Conservation (phyloP, 2,797 vertebrate genomes). For the Bradypus variegatus region DNA sequence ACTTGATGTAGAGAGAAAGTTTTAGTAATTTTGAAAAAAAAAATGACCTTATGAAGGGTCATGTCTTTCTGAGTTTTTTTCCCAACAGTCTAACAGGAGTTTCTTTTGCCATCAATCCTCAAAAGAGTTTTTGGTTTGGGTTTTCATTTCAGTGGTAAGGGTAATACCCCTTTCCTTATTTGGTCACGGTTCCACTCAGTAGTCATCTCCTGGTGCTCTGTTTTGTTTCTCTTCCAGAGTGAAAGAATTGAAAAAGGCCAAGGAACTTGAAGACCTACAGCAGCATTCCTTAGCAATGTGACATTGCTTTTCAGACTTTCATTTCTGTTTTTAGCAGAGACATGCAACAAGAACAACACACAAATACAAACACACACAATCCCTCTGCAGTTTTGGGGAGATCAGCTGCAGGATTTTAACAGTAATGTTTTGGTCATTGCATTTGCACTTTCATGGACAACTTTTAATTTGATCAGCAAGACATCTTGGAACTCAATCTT, state of each 20-base stretch:
- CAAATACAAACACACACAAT: conserved; percentile 69
- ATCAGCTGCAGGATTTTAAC: conserved; percentile 84
- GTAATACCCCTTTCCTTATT: conserved; percentile 26
- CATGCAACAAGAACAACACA: conserved; percentile 85
- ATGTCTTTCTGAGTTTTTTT: neutral
- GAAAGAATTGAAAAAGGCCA: conserved; percentile 99
- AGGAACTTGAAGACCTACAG: conserved; percentile 97
- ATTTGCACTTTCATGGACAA: conserved; percentile 88
- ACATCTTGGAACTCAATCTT: conserved; percentile 84
- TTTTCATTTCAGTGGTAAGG: conserved; percentile 36
- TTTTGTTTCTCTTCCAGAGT: conserved; percentile 86
- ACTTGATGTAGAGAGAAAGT: neutral
- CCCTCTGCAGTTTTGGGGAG: conserved; percentile 78
- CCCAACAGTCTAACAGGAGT: neutral
- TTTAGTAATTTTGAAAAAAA: neutral
- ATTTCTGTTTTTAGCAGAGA: conserved; percentile 96
- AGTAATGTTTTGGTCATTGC: conserved; percentile 86
- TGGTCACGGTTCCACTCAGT: conserved; percentile 48
- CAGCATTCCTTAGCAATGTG: conserved; percentile 96
- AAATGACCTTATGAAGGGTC: neutral
- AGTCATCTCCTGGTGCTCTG: conserved; percentile 69
- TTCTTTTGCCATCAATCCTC: conserved; percentile 24
- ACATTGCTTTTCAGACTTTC: conserved; percentile 95
- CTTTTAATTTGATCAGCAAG: conserved; percentile 86
- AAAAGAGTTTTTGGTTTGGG: conserved; percentile 40